Evolutionary conservation across 1,140 invertebrate genomes (phyloP), one percentile per base, ranked within the genome.

Genomic region (Globodera ellingtonae): DNA sequence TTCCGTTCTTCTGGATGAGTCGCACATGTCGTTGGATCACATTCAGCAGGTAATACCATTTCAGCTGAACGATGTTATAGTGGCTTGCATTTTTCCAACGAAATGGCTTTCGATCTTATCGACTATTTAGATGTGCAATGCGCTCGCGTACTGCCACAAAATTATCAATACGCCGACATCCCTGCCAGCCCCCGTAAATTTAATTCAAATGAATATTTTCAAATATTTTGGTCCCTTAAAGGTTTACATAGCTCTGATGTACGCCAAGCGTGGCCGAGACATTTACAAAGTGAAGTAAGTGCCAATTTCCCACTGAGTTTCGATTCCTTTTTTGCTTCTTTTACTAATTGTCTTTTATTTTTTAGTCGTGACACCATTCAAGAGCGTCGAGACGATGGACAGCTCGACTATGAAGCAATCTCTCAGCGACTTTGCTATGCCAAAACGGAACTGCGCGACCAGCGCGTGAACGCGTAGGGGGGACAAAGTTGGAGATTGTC

Each of bases 141-240:
- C 79, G 44, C 81, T 81, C 6, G 50, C 66, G 9, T 82, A 71
- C 21, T 52, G 82, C 15, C 82, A 82, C 73, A 81, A 82, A 21
- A 82, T 82, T 13, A 79, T 82, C n/a, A 83, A 82, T 59, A 78
- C 82, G 62, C 80, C 81, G 8, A 84, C 71, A 0, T 84, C 82
- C 35, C 62, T 82, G 62, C 81, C 81, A 15, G 65, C 81, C 15
- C 81, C 81, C 5, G 56, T 62, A 62, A 52, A 52, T 7, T 13
- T 15, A 59, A 24, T 62, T 0, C 35, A 35, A 35, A 35, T 35
- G 35, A 35, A 35, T 35, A 35, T 35, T 35, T 35, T 3, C 1
- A 35, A 35, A 35, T 35, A 24, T 59, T 59, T 62, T 62, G 56
- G 13, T 18, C 5, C 10, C 18, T 62, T 62, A 18, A 21, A 62